Base-by-base conservation (phyloP, 2,113 vertebrate genomes). In the Tiliqua scincoides region DNA sequence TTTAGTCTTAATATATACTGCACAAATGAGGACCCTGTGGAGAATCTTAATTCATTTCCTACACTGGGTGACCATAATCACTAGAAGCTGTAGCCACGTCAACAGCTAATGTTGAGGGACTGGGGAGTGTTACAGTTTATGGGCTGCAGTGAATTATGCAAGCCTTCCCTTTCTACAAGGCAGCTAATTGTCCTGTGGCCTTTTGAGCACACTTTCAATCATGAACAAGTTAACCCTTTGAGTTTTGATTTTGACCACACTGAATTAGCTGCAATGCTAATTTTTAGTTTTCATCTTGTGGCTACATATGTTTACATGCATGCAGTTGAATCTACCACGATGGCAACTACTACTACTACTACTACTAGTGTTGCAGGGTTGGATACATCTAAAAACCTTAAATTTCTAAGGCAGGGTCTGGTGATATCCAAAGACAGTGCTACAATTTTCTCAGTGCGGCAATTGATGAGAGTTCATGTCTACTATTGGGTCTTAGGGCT, bases 1-100 rank as follows among this genome's bases (percentile, higher is more conserved):
- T 89, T 92, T 95, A 93, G 86, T 86, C 85, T 86, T 80, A 86
- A 86, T 86, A 92, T 94, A 93, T 91, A 91, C 88, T 79, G 61
- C 73, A 89, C 88, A 95, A 95, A 92, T 90, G 89, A 93, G 92
- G 87, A 88, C 88, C 93, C 93, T 91, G 87, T 87, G 84, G 93
- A 92, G 94, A 94, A 90, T 91, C 87, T 89, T 95, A 92, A 94
- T 94, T 94, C 89, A 88, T 93, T 95, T 94, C 40, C 89, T 94
- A 89, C 63, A 89, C 85, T 84, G 87, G 91, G 83, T 92, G 92
- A 80, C 72, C 85, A 89, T 70, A 85, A 88, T 93, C 74, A 82
- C 84, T 89, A 78, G 85, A 88, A 79, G 82, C 87, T 91, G 89
- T 90, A 65, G 90, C 72, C 79, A 54, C 21, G 72, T 87, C 84